Base-by-base conservation (phyloP, 2,888 invertebrate genomes). In the Cephus runcator region DNA sequence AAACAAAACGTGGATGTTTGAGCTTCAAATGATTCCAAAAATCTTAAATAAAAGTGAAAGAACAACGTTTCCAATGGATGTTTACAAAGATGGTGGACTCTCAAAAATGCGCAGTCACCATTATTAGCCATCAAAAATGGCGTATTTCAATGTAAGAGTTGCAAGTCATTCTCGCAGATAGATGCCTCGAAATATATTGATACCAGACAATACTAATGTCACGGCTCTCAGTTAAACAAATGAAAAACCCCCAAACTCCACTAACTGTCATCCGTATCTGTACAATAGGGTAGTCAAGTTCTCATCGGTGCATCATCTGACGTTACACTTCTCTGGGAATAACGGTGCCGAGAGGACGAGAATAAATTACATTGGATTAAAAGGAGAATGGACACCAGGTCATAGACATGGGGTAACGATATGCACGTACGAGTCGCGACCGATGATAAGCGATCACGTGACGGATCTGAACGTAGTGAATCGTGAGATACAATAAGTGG, bases 301-400 rank as follows among this genome's bases (percentile, higher is more conserved):
- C 92, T 96, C 97, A 77, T 96, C 96, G 40, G 96, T 98, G 9
- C 94, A 96, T 86, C 96, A 99, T 92, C 93, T 99, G 81, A 95
- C 97, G 4, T 93, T 99, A 87, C 96, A 98, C 92, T 97, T 99
- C 90, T 97, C 97, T 12, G 93, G 93, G 30, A 98, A 98, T 92
- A 97, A 96, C 92, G 98, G 98, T 34, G 94, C 93, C 31, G 97
- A 97, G n/a, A 94, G 92, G 75, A 97, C 97, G 1, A 95, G 94
- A 88, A 95, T 99, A 81, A 97, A 96, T 90, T 99, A 99, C 90
- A 99, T 99, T 88, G 99, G 98, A 12, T 93, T 99, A 71, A 95
- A 96, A 90, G 99, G 99, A 34, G 99, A 99, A 92, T 99, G 96
- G 93, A 94, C 94, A 15, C 95, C 96, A 88, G 95, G 95, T 0